phyloP scores from a whole-genome alignment of 2,888 invertebrate genomes.

The Unio pictorum region DNA sequence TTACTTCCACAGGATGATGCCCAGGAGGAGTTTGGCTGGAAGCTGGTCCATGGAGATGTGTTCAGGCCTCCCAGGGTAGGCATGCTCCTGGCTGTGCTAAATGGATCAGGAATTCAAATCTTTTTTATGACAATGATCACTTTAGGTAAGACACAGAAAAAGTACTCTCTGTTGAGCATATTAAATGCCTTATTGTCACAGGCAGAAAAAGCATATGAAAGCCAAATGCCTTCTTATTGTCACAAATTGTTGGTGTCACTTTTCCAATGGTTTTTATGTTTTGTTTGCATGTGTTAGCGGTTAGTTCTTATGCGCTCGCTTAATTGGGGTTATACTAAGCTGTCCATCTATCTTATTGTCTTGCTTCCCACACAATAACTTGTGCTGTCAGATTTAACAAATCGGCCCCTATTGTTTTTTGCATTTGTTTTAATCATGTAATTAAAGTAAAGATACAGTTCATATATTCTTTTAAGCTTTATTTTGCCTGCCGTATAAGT shows the following conservation, averaged over 20 bases:
- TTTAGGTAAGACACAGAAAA: conserved; percentile 75
- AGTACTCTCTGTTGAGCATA: not conserved
- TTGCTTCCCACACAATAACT: too few relatives aligned
- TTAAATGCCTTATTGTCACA: not conserved
- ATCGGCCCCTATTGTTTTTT: too few relatives aligned
- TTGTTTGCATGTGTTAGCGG: too few relatives aligned
- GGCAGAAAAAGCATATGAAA: too few relatives aligned
- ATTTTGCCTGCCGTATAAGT: too few relatives aligned
- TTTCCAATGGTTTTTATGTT: not conserved
- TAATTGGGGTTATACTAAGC: too few relatives aligned
- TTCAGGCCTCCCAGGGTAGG: conserved; percentile 85
- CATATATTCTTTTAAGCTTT: too few relatives aligned
- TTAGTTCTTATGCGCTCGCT: too few relatives aligned
- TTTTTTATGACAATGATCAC: conserved; percentile 97
- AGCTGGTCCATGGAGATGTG: conserved; percentile 79
- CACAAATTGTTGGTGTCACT: not conserved
- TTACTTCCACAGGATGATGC: conserved; percentile 76
- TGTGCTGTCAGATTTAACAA: too few relatives aligned
- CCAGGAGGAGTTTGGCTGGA: conserved; percentile 88
- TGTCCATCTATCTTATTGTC: too few relatives aligned
- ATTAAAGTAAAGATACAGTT: too few relatives aligned
- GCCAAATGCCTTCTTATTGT: not conserved
- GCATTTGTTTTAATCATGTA: too few relatives aligned
- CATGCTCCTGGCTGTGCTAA: conserved; percentile 94
- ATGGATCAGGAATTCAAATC: conserved; percentile 97